Evolutionary conservation across 2,113 vertebrate species (phyloP), one percentile per base, ranked within the genome.

Genomic region (Guaruba guarouba): DNA sequence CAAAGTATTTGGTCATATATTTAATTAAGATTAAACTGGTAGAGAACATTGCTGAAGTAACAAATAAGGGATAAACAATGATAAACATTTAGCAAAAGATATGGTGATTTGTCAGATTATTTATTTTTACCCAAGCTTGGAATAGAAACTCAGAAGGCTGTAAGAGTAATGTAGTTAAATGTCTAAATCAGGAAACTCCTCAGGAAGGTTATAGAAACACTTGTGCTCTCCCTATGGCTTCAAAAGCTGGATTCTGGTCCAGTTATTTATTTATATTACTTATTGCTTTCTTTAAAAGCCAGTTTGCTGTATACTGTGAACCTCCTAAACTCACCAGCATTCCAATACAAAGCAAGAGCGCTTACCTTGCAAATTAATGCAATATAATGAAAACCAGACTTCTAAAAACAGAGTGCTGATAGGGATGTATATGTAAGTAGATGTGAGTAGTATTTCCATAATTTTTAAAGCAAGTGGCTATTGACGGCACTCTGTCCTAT

Each of bases 291-390:
- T 87, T 79, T 76, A 35, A 95, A 92, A 55, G 27, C 13, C 78
- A 75, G 29, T 25, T 88, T 93, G 85, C 17, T 76, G 64, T 75
- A 94, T 79, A 86, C 44, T 86, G 79, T 95, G 69, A 97, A 88
- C 87, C 80, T 69, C 59, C 17, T 44, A 87, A 79, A 86, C 43
- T 78, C 82, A 97, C 71, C 68, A 97, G 92, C 95, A 97, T 86
- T 93, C 54, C 23, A 87, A 12, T 69, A 73, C 11, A 5, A 77
- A 90, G 70, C 51, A 71, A 76, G 64, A 89, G 23, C 80, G 20
- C n/a, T 92, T 80, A 88, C 78, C 22, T 79, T 57, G 91, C 39
- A 54, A 62, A 90, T 75, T 81, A 82, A 87, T 78, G 68, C 94
- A 77, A 83, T 64, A 77, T 41, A 70, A 88, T 17, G 4, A 95